A percentile compares a stretch with the other conserved stretches of the same genome.
Conservation (phyloP, 2,797 vertebrate species). For the Chelon labrosus region DNA sequence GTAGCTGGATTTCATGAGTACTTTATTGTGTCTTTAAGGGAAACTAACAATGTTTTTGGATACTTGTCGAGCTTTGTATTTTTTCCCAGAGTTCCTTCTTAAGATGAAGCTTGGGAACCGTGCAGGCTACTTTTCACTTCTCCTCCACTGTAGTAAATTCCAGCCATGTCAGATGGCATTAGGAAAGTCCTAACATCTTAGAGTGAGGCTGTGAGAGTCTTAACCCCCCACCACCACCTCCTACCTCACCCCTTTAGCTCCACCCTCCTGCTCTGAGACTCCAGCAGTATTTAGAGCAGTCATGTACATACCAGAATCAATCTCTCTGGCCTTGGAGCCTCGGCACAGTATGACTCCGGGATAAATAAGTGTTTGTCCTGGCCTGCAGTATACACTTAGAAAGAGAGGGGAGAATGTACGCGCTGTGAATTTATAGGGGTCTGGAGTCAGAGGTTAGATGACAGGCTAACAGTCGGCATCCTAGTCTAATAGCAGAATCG, state of each 20-base stretch:
- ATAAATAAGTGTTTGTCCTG: slow-evolving; percentile 81
- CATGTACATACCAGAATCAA: slow-evolving; percentile 75
- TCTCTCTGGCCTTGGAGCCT: slow-evolving; percentile 62
- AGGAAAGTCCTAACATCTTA: slow-evolving; percentile 72
- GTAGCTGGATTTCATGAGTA: slow-evolving; percentile 6
- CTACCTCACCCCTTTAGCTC: slow-evolving; percentile 22
- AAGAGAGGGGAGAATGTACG: slow-evolving; percentile 33
- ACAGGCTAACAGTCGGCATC: slow-evolving; percentile 74
- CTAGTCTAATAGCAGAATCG: slow-evolving; percentile 75
- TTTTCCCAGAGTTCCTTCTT: slow-evolving; percentile 34
- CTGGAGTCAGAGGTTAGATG: slow-evolving; percentile 69
- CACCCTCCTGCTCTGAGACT: slow-evolving; percentile 46
- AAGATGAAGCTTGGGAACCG: slow-evolving; percentile 35
- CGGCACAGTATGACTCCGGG: slow-evolving; percentile 70
- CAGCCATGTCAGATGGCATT: slow-evolving; percentile 66
- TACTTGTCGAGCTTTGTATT: slow-evolving; percentile 7
- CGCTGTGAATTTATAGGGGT: slow-evolving; percentile 67
- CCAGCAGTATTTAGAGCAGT: slow-evolving; percentile 69
- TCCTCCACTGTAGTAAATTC: slow-evolving; percentile 64
- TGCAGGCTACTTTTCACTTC: slow-evolving; percentile 30
- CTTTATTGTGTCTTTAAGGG: slow-evolving; percentile 20
- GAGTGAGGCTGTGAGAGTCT: slow-evolving; percentile 59
- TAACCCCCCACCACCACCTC: slow-evolving; percentile 2
- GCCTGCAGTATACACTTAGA: slow-evolving; percentile 61
- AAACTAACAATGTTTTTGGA: slow-evolving; percentile 14